Conservation (phyloP, 2,888 invertebrate genomes). For the Coelinius sp. region DNA sequence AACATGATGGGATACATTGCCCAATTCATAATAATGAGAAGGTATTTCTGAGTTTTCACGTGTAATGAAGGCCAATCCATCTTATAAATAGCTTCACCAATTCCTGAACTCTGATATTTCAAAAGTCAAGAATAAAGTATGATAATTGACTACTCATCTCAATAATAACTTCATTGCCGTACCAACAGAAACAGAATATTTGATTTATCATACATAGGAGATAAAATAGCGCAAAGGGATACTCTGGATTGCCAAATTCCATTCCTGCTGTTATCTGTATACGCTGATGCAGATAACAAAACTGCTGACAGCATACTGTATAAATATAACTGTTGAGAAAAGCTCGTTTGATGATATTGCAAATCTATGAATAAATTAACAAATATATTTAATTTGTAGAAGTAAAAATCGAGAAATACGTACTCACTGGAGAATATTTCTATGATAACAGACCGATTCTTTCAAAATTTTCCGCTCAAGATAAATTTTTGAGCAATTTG, state of each 20-base stretch:
- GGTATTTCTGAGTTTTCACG: conserved; percentile 25
- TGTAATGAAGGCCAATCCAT: conserved; percentile 47
- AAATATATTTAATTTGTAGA: not conserved
- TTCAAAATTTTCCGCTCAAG: not conserved
- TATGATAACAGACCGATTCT: not conserved
- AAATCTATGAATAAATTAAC: not conserved
- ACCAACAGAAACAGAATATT: conserved; percentile 50
- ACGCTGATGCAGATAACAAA: conserved; percentile 20
- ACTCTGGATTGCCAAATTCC: conserved; percentile 7
- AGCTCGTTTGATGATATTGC: not conserved
- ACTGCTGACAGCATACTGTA: not conserved
- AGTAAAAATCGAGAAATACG: no score
- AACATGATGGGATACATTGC: conserved; percentile 42
- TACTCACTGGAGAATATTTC: not conserved
- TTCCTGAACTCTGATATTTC: conserved; percentile 43
- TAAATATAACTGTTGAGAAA: conserved; percentile 10
- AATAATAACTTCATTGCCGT: conserved; percentile 46
- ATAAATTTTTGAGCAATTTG: not conserved
- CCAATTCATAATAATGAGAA: conserved; percentile 44
- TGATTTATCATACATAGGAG: conserved; percentile 45
- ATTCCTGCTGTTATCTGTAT: conserved; percentile 6
- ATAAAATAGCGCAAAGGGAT: not conserved
- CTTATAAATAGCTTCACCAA: conserved; percentile 43
- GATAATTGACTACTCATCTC: conserved; percentile 37
- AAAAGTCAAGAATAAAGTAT: not conserved